Evolutionary conservation across 2,888 invertebrate genomes (phyloP).

Genomic region (Synanthedon formicaeformis): DNA sequence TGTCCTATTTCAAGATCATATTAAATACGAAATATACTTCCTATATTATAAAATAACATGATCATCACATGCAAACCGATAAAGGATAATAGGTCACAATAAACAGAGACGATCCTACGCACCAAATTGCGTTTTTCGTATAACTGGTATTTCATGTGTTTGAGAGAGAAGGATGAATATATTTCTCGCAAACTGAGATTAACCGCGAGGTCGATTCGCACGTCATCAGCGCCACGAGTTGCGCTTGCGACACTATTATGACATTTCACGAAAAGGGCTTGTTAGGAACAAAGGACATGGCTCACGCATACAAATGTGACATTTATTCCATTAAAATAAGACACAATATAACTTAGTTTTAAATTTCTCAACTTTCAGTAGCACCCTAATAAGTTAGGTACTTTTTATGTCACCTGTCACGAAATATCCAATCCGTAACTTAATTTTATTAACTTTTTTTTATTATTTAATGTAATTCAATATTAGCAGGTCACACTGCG

Average conservation of each 20-base stretch:
- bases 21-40: too few species aligned
- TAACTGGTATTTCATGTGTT: not conserved
- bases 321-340: not conserved
- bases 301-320: not conserved
- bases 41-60: too few species aligned
- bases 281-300: constrained; percentile 26
- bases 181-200: constrained; percentile 11
- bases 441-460: too few species aligned
- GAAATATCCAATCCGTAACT: too few species aligned
- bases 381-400: too few species aligned
- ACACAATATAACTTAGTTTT: not conserved
- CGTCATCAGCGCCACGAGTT: constrained; percentile 18
- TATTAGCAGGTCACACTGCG: too few species aligned
- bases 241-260: constrained; percentile 6
- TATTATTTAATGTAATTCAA: too few species aligned
- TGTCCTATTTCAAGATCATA: too few species aligned
- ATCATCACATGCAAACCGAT: not conserved
- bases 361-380: too few species aligned
- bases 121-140: constrained; percentile 9
- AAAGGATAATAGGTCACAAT: constrained; percentile 12
- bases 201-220: constrained; percentile 27
- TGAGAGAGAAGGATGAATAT: constrained; percentile 15
- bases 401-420: too few species aligned
- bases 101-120: constrained; percentile 12
- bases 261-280: constrained; percentile 28